Percentiles rank a stretch among this genome's conserved stretches.
Conservation (phyloP, 1,140 invertebrate species). For the Drosophila ficusphila region DNA sequence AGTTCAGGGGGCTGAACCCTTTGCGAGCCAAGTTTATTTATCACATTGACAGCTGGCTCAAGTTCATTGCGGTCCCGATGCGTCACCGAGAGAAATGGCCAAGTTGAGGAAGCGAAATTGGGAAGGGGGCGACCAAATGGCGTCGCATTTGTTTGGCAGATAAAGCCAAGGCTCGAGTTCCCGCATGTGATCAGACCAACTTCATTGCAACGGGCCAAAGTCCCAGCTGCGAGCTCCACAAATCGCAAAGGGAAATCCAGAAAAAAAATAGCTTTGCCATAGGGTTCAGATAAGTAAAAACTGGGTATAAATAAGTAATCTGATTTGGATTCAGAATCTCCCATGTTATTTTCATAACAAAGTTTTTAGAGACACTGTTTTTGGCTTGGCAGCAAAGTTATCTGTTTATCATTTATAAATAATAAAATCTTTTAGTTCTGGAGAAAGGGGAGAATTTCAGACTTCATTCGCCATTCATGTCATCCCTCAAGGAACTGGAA, state of each 20-base stretch:
- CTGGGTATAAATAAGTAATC: neutral
- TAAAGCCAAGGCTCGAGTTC: neutral
- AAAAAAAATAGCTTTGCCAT: too few relatives aligned
- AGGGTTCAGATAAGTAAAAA: neutral
- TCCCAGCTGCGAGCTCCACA: neutral
- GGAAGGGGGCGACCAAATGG: conserved; percentile 34
- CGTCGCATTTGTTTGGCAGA: conserved; percentile 53
- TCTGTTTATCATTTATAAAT: neutral
- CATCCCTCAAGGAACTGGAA: neutral
- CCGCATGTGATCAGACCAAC: neutral
- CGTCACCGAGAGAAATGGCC: conserved; percentile 18
- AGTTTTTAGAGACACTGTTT: too few relatives aligned
- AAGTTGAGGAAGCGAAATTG: neutral
- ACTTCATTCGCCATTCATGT: neutral
- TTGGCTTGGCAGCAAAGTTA: neutral
- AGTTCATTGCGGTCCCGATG: conserved; percentile 70
- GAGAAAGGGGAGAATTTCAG: conserved; percentile 7
- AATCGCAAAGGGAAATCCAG: neutral
- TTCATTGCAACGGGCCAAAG: neutral
- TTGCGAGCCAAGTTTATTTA: conserved; percentile 71
- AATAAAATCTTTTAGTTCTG: conserved; percentile 14
- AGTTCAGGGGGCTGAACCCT: neutral
- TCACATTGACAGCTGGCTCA: conserved; percentile 77
- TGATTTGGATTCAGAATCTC: neutral
- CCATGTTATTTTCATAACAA: too few relatives aligned